Evolutionary conservation across 2,797 vertebrate species (phyloP).

Genomic region (Eremophila alpestris): DNA sequence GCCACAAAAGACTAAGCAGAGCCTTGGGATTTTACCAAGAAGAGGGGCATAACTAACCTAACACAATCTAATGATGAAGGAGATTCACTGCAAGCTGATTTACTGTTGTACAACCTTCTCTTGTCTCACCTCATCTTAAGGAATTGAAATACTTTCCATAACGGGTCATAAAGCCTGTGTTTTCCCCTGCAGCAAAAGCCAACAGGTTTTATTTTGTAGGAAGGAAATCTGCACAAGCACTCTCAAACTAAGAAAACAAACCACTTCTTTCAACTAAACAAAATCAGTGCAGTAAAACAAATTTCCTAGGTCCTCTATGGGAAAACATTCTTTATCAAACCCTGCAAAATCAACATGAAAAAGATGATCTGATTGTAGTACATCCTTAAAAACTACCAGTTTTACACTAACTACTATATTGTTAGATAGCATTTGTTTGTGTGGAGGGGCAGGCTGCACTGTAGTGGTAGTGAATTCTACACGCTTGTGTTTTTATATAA

Average conservation of each 20-base stretch:
- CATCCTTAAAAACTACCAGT: neutral
- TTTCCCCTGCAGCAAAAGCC: neutral
- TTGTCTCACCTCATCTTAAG: neutral
- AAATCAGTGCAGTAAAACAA: neutral
- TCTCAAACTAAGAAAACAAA: neutral
- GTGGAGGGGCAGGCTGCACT: neutral
- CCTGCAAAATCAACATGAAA: neutral
- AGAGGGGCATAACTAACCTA: neutral
- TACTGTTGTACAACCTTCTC: neutral
- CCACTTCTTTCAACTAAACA: neutral
- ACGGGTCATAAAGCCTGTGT: neutral
- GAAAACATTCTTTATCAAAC: neutral
- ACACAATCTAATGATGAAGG: conserved; percentile 10
- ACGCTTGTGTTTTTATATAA: neutral
- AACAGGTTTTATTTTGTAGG: neutral
- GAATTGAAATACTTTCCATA: neutral
- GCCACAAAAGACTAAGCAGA: conserved; percentile 41
- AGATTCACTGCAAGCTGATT: neutral
- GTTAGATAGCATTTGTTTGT: neutral
- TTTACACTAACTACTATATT: neutral
- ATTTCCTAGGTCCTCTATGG: neutral
- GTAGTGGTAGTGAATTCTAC: neutral
- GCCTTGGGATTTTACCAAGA: conserved; percentile 37
- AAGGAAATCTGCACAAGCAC: neutral
- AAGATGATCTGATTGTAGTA: neutral